Evolutionary conservation across 2,888 invertebrate species (phyloP), one percentile per base, ranked within the genome.

Genomic region (Sussaba pulchella): DNA sequence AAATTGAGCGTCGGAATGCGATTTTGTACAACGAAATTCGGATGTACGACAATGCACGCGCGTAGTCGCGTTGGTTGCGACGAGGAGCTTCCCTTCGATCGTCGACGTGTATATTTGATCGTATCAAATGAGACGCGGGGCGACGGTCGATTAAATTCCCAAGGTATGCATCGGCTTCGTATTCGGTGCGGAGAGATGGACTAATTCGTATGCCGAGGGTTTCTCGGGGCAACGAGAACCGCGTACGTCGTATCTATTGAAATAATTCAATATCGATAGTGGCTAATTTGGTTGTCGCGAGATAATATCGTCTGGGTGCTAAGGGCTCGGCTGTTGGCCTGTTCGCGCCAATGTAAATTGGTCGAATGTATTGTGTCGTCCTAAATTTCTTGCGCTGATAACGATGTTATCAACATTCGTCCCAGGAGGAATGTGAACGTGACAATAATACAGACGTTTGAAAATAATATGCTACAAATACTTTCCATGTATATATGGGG

Each of bases 201-300:
- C 57, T 70, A 84, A 86, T 90, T 89, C 87, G 87, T 87, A 89
- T 89, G 86, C 90, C 71, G 47, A 80, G 69, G 64, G 31, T 54
- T 66, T 17, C 61, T 70, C 69, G 9, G 26, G 59, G 14, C 67
- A 24, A 57, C 52, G 54, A 71, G 47, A 41, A 24, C 17, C 52
- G 63, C 79, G 80, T 83, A 81, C 79, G 84, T 85, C 82, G 84
- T 80, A 75, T 83, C 84, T 83, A 78, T n/a, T 39, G 82, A 86
- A 90, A 90, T 89, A 90, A 90, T 90, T 89, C 84, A 84, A 88
- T 90, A 88, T 86, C 89, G 85, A 88, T 89, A 85, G 82, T 76
- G 81, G 78, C 83, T 88, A 88, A 90, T 91, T 90, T 84, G 85
- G 89, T 90, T 86, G 87, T 85, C 85, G 74, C 84, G 82, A 87